Evolutionary conservation across 1,140 invertebrate species (phyloP).

Genomic region (Cyrtorhinus lividipennis): DNA sequence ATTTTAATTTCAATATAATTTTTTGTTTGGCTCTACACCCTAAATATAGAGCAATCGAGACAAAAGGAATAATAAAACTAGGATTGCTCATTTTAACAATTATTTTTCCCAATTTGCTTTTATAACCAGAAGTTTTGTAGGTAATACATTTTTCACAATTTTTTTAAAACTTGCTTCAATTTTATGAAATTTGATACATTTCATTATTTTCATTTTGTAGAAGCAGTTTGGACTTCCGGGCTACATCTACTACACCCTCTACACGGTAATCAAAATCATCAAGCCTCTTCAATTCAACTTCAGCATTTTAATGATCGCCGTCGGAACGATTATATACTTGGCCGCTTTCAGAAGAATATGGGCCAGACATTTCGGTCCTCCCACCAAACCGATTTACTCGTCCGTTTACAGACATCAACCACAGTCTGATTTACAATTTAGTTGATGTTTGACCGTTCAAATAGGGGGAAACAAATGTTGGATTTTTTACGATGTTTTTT

Average conservation of each 20-base stretch:
- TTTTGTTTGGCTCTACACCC: no score
- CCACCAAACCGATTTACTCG: neutral
- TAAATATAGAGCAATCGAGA: neutral
- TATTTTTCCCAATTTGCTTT: neutral
- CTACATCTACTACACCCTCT: constrained; percentile 34
- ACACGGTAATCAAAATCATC: constrained; percentile 29
- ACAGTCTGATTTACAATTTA: no score
- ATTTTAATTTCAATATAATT: no score
- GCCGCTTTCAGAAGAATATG: constrained; percentile 14
- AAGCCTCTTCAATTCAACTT: constrained; percentile 6
- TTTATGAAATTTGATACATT: neutral
- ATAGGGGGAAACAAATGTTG: no score
- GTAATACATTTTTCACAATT: neutral
- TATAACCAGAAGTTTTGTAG: neutral
- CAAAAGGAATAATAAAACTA: neutral
- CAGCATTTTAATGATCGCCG: constrained; percentile 19
- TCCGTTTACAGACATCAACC: neutral
- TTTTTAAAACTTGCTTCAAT: neutral
- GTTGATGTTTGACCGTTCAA: no score
- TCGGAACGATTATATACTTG: constrained; percentile 22
- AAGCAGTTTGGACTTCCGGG: constrained; percentile 40
- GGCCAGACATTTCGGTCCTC: neutral
- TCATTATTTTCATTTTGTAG: constrained; percentile 30
- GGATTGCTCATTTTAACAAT: neutral
- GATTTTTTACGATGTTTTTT: no score